These are phyloP conservation scores for Betta splendens DNA, from an alignment of 2,797 vertebrate genomes.

Conservation along the genomic window DNA sequence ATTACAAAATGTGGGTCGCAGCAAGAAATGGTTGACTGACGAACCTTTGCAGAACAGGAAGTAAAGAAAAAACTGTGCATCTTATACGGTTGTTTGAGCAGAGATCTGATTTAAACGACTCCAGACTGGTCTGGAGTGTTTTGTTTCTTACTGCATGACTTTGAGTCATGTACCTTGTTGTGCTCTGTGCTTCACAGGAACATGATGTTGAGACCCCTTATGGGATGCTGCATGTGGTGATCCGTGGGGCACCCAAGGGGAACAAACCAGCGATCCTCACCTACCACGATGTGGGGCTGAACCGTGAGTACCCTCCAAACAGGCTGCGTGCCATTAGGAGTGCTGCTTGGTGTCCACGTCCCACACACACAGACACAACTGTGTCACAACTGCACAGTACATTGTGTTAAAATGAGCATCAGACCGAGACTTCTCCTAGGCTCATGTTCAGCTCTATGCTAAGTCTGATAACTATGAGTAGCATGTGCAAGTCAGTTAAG, in stretches of 20 bases:
- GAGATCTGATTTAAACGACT: too few species aligned
- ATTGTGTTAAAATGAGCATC: neutral
- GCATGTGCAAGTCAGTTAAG: neutral
- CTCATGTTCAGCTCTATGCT: neutral
- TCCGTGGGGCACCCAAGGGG: slow-evolving; percentile 93
- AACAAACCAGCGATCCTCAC: slow-evolving; percentile 96
- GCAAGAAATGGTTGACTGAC: slow-evolving; percentile 9
- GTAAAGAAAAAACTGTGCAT: neutral
- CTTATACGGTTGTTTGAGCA: too few species aligned
- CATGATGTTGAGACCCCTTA: slow-evolving; percentile 97
- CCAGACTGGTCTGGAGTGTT: neutral
- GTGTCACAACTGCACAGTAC: neutral
- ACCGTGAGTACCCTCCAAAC: slow-evolving; percentile 85
- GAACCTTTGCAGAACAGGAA: neutral
- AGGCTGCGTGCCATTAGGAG: slow-evolving; percentile 9
- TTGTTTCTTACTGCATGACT: neutral
- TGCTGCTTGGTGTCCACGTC: slow-evolving; percentile 55
- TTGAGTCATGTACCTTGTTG: too few species aligned
- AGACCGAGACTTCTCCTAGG: neutral
- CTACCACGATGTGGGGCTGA: slow-evolving; percentile 97
- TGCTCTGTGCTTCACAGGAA: slow-evolving; percentile 85
- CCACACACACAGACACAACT: neutral
- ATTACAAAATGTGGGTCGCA: slow-evolving; percentile 68
- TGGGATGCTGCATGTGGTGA: slow-evolving; percentile 94
- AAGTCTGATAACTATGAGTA: neutral